Conservation (phyloP, 2,797 vertebrate genomes). For the Chloroceryle inda region DNA sequence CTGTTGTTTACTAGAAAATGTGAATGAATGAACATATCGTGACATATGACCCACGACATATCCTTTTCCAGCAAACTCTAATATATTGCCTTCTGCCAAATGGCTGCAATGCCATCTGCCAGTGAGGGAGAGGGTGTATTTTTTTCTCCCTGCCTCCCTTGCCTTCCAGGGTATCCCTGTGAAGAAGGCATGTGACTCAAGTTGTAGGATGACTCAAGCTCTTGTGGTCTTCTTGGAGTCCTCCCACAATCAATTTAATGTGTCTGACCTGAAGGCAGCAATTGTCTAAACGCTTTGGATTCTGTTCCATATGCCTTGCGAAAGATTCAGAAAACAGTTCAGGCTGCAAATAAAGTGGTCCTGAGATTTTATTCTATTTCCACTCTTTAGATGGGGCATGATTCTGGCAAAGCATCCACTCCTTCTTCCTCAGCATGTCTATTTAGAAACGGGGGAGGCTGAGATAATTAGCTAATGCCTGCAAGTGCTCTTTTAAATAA, state of each 20-base stretch:
- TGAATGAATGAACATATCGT: neutral
- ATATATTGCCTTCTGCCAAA: neutral
- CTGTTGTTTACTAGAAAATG: neutral
- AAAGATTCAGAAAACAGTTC: neutral
- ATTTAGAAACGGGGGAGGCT: neutral
- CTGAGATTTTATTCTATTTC: neutral
- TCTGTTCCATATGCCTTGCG: neutral
- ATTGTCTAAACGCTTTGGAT: constrained; percentile 1
- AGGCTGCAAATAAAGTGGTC: neutral
- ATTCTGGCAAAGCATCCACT: neutral
- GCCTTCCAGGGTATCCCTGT: constrained; percentile 33
- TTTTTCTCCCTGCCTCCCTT: neutral
- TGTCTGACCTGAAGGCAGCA: constrained; percentile 12
- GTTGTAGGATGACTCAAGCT: constrained; percentile 57
- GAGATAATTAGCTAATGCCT: neutral
- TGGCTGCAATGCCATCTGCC: constrained; percentile 30
- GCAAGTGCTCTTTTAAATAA: neutral
- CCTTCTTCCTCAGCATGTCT: neutral
- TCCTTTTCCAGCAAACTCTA: neutral
- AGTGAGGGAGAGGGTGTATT: neutral
- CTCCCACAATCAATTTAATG: constrained; percentile 49
- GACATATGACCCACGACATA: neutral
- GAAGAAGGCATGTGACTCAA: constrained; percentile 45
- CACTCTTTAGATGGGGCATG: neutral
- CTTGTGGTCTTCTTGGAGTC: constrained; percentile 39